A percentile compares a stretch with the other conserved stretches of the same genome.
These are phyloP conservation scores for Stichodactyla helianthus DNA, from an alignment of 64 coral and sea anemone genomes.

Conservation along the genomic window DNA sequence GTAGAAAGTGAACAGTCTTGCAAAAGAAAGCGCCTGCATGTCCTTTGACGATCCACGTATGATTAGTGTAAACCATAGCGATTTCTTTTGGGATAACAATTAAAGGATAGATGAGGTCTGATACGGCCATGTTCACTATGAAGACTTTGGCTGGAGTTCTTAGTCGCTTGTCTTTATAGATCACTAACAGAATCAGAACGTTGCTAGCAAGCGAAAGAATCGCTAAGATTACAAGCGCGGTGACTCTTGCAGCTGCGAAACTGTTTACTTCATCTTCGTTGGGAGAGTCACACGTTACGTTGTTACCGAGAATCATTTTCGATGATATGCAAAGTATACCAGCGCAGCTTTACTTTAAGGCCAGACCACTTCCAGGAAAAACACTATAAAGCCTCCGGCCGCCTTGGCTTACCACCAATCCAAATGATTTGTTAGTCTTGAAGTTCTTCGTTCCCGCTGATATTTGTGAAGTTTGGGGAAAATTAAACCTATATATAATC, in stretches of 20 bases:
- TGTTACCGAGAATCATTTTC: background rate
- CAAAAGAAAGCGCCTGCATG: slow-evolving; percentile 16
- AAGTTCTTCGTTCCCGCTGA: too few species aligned
- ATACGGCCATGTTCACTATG: slow-evolving; percentile 67
- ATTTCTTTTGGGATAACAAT: slow-evolving; percentile 42
- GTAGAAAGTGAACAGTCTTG: slow-evolving; percentile 36
- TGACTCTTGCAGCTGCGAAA: background rate
- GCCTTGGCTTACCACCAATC: too few species aligned
- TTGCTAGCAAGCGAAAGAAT: slow-evolving; percentile 58
- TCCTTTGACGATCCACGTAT: slow-evolving; percentile 40
- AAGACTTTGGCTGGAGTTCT: slow-evolving; percentile 47
- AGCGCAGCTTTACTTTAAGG: too few species aligned
- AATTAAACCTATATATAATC: too few species aligned
- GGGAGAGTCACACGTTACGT: background rate
- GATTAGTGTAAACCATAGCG: slow-evolving; percentile 8
- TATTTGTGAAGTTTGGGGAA: too few species aligned
- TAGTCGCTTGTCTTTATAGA: slow-evolving; percentile 36
- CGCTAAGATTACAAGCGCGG: background rate
- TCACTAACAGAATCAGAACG: slow-evolving; percentile 36
- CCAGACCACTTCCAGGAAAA: too few species aligned
- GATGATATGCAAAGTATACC: too few species aligned
- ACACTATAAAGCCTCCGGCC: too few species aligned
- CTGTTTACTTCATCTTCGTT: background rate
- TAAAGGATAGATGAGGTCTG: slow-evolving; percentile 60
- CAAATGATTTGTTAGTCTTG: too few species aligned